Base-by-base conservation (phyloP, 1,140 invertebrate species). In the Musca vetustissima region DNA sequence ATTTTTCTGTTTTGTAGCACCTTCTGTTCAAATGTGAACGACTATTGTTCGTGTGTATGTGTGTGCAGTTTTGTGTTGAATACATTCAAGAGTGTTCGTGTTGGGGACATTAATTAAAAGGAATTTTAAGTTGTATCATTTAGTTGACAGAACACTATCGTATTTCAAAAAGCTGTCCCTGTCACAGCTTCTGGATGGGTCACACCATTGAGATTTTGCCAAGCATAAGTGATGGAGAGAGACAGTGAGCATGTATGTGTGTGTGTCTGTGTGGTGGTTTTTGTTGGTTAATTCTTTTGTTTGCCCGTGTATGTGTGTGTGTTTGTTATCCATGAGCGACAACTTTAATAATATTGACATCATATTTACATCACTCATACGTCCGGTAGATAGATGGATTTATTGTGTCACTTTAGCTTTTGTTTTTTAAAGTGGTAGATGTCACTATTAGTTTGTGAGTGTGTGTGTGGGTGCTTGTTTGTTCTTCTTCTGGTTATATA, bases 41-140 rank as follows among this genome's bases (percentile, higher is more conserved):
- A 59, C 2, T 59, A n/a, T n/a, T n/a, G n/a, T n/a, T n/a, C n/a
- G 24, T 57, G 2, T 57, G 53, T 15, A 15, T 57, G 22, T 55
- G 53, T 22, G 22, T 14, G 53, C 13, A 1, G 19, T 55, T 17
- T 53, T 53, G 19, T 11, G 19, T 53, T 53, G 22, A 24, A 53
- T 53, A 11, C 36, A 13, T 13, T 43, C 6, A 43, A 43, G 36
- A 9, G 36, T 13, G 13, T 6, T 9, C 6, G 49, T 21, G 21
- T 32, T 14, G 22, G 28, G 36, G 57, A 61, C 28, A 61, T 61
- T 61, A 43, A 61, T 61, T 61, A 61, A 61, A 61, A 61, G 28
- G 57, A 61, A 19, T 43, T 43, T 61, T 25, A 43, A 61, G 36
- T 36, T 61, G 22, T 28, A 25, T 57, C 53, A 57, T 57, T 57